A percentile compares a stretch with the other conserved stretches of the same genome.
Evolutionary conservation across 2,888 invertebrate genomes (phyloP).

Genomic region (Dorcus hopei): DNA sequence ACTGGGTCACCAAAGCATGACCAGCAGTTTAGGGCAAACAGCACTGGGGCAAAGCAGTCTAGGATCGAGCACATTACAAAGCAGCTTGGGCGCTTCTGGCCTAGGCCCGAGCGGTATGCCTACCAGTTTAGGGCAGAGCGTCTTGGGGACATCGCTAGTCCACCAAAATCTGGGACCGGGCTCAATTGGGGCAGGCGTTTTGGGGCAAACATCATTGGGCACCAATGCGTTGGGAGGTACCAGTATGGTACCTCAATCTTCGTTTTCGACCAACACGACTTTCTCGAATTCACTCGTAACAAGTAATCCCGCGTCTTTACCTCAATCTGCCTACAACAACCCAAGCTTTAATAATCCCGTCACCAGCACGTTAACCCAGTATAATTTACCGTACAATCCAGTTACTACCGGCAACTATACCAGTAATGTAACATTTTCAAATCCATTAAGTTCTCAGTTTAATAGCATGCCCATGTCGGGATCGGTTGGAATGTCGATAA

Average conservation of each 20-base stretch:
- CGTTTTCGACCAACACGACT: conserved; percentile 54
- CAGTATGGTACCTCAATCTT: conserved; percentile 51
- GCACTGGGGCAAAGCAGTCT: conserved; percentile 22
- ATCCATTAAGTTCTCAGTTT: conserved; percentile 59
- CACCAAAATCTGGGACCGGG: conserved; percentile 14
- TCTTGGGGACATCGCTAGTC: conserved; percentile 18
- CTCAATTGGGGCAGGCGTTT: conserved; percentile 10
- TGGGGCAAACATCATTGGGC: conserved; percentile 14
- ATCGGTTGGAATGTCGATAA: conserved; percentile 59
- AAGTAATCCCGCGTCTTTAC: conserved; percentile 43
- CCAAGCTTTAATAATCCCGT: conserved; percentile 54
- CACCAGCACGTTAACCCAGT: conserved; percentile 48
- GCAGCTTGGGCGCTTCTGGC: conserved; percentile 26
- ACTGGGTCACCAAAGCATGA: conserved; percentile 4
- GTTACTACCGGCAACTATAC: conserved; percentile 40
- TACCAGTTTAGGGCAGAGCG: conserved; percentile 34
- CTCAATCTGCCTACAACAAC: conserved; percentile 50
- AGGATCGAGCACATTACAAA: conserved; percentile 5
- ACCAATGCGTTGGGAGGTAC: conserved; percentile 45
- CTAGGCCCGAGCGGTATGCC: conserved; percentile 23
- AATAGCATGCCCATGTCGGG: conserved; percentile 51
- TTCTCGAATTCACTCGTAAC: conserved; percentile 51
- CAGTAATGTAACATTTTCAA: conserved; percentile 61
- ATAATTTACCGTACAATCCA: conserved; percentile 49
- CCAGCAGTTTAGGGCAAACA: conserved; percentile 11